These are phyloP conservation scores for Fregetta grallaria DNA, from an alignment of 2,113 vertebrate species.

Conservation along the genomic window DNA sequence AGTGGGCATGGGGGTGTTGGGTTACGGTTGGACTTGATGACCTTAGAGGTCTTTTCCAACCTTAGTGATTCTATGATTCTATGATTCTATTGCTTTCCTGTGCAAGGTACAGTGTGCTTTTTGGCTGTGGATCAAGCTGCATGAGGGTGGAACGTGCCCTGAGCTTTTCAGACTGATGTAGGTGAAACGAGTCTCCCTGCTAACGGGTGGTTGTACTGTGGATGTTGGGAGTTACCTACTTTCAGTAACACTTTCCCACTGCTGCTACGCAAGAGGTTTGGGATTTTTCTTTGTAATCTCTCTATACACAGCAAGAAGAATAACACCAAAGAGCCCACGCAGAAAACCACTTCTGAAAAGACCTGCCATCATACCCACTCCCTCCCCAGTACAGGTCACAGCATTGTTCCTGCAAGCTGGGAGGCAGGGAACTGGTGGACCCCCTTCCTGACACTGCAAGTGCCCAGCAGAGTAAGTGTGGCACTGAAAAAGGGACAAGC, in stretches of 20 bases:
- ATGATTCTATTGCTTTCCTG: background rate
- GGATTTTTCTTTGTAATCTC: background rate
- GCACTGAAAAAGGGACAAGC: background rate
- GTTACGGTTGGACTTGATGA: too few relatives aligned
- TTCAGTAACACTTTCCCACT: background rate
- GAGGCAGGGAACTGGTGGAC: background rate
- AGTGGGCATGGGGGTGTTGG: too few relatives aligned
- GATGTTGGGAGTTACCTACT: background rate
- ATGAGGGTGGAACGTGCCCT: rapidly evolving
- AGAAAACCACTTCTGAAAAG: background rate
- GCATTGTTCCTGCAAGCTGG: background rate
- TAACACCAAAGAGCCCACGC: background rate
- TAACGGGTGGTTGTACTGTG: rapidly evolving
- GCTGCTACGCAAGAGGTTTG: background rate
- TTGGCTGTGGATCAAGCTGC: background rate
- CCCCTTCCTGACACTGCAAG: too few relatives aligned
- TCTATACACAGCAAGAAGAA: background rate
- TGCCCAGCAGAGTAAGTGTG: background rate
- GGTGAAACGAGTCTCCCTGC: background rate
- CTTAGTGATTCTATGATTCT: too few relatives aligned
- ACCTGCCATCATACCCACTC: rapidly evolving
- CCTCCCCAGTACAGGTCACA: rapidly evolving
- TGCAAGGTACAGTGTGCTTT: background rate
- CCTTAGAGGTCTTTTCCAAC: too few relatives aligned
- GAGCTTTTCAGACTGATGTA: background rate